A percentile compares a stretch with the other conserved stretches of the same genome.
Conservation (phyloP, 53 echinoderm and acorn worm genomes). For the Crossaster papposus region DNA sequence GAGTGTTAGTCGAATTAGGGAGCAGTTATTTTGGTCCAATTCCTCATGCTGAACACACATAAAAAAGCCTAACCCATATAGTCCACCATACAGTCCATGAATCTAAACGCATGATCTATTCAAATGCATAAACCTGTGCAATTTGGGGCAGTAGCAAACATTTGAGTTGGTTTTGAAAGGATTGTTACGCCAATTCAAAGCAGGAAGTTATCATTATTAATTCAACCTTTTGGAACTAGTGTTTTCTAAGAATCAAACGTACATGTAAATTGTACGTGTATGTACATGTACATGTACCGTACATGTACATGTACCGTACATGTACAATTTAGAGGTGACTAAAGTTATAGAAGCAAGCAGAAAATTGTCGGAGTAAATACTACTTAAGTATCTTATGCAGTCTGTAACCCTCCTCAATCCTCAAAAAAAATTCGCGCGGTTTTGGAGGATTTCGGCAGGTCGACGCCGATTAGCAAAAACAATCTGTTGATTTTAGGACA, state of each 20-base stretch:
- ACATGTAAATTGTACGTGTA: no score
- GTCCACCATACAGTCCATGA: background rate
- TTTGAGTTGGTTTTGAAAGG: constrained; percentile 34
- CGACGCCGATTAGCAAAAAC: no score
- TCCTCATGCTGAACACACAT: background rate
- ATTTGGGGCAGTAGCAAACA: background rate
- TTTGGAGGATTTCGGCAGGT: no score
- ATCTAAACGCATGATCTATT: background rate
- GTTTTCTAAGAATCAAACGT: no score
- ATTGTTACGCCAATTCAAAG: background rate
- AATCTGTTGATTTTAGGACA: no score
- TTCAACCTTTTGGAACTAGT: no score
- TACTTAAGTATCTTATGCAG: background rate
- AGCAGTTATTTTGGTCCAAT: background rate
- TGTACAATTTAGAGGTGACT: background rate
- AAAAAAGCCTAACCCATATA: no score
- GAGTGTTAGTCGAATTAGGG: background rate
- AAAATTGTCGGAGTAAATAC: background rate
- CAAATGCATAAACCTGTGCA: background rate
- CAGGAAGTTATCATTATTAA: background rate
- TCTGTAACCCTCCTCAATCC: no score
- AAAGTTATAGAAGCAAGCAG: background rate
- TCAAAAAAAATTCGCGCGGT: no score
- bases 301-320: no score
- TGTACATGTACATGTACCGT: no score